Percentiles rank a stretch among this genome's conserved stretches.
phyloP scores from a whole-genome alignment of 2,888 invertebrate genomes.

The Phortica okadai region DNA sequence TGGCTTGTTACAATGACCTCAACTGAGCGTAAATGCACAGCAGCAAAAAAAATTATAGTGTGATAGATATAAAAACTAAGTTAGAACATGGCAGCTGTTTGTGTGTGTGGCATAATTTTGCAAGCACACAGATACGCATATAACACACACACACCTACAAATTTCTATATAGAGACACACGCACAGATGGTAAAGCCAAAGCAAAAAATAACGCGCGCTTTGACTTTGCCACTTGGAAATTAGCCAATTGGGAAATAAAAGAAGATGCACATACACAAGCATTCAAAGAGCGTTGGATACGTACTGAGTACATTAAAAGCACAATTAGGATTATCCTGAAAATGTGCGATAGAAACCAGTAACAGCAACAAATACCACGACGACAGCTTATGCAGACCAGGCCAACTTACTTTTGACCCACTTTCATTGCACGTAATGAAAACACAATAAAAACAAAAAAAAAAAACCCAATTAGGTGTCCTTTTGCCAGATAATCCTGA shows the following conservation, averaged over 20 bases:
- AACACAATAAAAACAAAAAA: not conserved
- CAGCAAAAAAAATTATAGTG: constrained; percentile 1
- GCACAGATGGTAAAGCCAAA: not conserved
- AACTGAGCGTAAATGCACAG: constrained; percentile 13
- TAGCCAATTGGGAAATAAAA: constrained; percentile 23
- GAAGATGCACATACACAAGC: not conserved
- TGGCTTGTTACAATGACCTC: constrained; percentile 62
- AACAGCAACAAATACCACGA: not conserved
- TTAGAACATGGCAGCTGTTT: not conserved
- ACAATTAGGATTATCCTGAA: constrained; percentile 59
- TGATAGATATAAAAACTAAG: constrained; percentile 4
- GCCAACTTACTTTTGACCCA: constrained; percentile 55
- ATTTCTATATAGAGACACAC: not conserved
- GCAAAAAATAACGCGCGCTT: not conserved
- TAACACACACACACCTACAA: not conserved
- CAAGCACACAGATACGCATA: not conserved
- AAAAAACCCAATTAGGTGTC: not conserved
- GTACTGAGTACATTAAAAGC: constrained; percentile 35
- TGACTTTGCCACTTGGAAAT: constrained; percentile 26
- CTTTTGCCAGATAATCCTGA: not conserved
- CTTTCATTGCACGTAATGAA: constrained; percentile 44
- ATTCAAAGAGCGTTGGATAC: not conserved
- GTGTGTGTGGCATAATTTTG: not conserved
- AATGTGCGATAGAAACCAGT: constrained; percentile 47
- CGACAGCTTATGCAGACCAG: not conserved